Evolutionary conservation across 2,113 vertebrate species (phyloP), one percentile per base, ranked within the genome.

Genomic region (Ageneiosus marmoratus): DNA sequence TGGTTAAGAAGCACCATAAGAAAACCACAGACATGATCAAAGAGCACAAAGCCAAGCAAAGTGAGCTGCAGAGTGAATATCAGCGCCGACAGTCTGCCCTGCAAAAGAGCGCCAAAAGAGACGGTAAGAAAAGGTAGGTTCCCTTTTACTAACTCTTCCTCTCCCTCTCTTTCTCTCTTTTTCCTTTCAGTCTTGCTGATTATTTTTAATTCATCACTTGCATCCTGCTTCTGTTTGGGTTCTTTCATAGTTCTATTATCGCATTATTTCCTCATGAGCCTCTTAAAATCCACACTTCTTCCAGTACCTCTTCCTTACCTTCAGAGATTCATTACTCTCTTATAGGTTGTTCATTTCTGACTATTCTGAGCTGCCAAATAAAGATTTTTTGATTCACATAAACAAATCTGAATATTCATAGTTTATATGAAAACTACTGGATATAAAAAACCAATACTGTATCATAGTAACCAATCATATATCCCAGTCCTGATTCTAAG

Each of bases 21-120:
- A 98, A 96, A 92, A 98, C 97, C 79, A 96, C 94, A 0, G 98
- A 99, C 89, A 92, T 99, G 76, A 98, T 99, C 88, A 98, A 97
- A 89, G 97, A 99, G 85, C 98, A 99, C 90, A 96, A 95, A 0
- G 91, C 96, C 1, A 97, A 95, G 24, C 94, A 94, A 9, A 96
- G 95, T 0, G 96, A 98, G 88, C 95, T 97, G 62, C 96, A 97
- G 85, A 96, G 92, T 0, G 96, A 99, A 74, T 96, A 96, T 85
- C 87, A 97, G 89, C 90, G 97, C 5, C 91, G 95, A n/a, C 93
- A 96, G 46, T 92, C 95, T 0, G 90, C 94, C 79, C 88, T 98
- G 82, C 96, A 96, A 82, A 99, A 98, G 91, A 95, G 92, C 15
- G 96, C 95, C 72, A 97, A 95, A 88, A 94, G 93, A 90, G 97